These are phyloP conservation scores for Parnassius smintheus DNA, from an alignment of 2,888 invertebrate genomes.

Conservation along the genomic window DNA sequence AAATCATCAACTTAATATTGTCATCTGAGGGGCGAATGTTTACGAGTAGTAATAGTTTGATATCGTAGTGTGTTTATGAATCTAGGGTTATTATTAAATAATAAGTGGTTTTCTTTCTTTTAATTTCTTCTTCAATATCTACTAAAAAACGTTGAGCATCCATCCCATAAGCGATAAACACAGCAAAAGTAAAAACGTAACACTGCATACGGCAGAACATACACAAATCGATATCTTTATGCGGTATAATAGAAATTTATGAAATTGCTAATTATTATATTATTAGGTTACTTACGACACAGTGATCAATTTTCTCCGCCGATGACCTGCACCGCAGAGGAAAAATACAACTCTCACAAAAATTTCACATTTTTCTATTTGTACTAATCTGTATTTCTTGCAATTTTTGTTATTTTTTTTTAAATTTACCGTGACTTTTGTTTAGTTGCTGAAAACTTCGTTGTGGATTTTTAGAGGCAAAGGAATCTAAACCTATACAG, in stretches of 20 bases:
- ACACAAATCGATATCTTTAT: conserved; percentile 64
- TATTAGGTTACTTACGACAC: conserved; percentile 60
- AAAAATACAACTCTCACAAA: conserved; percentile 43
- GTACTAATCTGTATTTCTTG: conserved; percentile 32
- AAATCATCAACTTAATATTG: too few relatives aligned
- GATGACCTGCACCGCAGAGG: conserved; percentile 48
- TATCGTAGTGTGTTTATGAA: conserved; percentile 4
- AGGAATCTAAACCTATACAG: too few relatives aligned
- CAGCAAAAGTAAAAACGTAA: conserved; percentile 44
- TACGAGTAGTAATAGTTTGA: conserved; percentile 30
- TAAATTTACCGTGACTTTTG: too few relatives aligned
- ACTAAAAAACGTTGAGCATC: not conserved
- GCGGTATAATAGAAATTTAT: conserved; percentile 52
- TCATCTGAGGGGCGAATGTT: too few relatives aligned
- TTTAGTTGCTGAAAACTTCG: too few relatives aligned
- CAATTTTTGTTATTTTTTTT: conserved; percentile 39
- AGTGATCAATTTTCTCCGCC: conserved; percentile 47
- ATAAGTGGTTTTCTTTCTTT: too few relatives aligned
- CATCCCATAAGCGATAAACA: conserved; percentile 25
- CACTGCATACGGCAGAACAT: conserved; percentile 49
- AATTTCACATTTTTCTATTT: conserved; percentile 70
- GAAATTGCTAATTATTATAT: conserved; percentile 34
- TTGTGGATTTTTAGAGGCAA: too few relatives aligned
- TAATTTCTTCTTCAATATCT: not conserved
- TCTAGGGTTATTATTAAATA: too few relatives aligned